Evolutionary conservation across 1,140 invertebrate genomes (phyloP), one percentile per base, ranked within the genome.

Genomic region (Ips typographus): DNA sequence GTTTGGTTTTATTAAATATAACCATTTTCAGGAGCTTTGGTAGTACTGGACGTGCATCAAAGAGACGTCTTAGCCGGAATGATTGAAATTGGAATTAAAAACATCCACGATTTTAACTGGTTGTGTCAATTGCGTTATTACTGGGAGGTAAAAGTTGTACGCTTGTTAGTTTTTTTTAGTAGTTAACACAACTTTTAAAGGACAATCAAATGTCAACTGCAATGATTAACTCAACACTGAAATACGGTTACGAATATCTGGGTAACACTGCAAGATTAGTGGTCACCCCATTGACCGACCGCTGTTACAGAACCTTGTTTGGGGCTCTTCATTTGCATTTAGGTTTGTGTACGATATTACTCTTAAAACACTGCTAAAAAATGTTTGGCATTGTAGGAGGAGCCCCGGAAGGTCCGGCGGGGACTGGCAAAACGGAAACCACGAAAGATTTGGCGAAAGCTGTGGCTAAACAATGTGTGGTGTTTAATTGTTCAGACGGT

Each of bases 401-500:
- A 40, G 94, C 95, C 22, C 94, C 94, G 0, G 94, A 97, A 84
- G 96, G 96, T 5, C 95, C 96, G 0, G 95, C 96, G 2, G 95
- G 95, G 44, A 93, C 95, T 1, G 96, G 96, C 37, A 98, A 98
- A 82, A 98, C 95, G 1, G 96, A 98, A 82, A 98, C 95, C 0
- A 95, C 92, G 0, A 98, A 98, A 82, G 96, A 98, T 87, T 83
- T 99, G 71, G 95, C 95, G 0, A 98, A 98, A 82, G 94, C 95
- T 4, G 90, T 98, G 1, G 95, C 95, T 0, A 97, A 96, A 77
- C 94, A 98, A 78, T 98, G 95, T 78, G 94, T 98, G 3, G 95
- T 98, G 0, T 98, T 98, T 78, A 98, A 98, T 84, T 98, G 96
- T 78, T 98, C 95, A 0, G 91, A 93, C 77, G 93, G 94, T 51